Percentiles rank a stretch among this genome's conserved stretches.
phyloP scores from a whole-genome alignment of 2,113 vertebrate species.

The Ibidorhyncha struthersii region DNA sequence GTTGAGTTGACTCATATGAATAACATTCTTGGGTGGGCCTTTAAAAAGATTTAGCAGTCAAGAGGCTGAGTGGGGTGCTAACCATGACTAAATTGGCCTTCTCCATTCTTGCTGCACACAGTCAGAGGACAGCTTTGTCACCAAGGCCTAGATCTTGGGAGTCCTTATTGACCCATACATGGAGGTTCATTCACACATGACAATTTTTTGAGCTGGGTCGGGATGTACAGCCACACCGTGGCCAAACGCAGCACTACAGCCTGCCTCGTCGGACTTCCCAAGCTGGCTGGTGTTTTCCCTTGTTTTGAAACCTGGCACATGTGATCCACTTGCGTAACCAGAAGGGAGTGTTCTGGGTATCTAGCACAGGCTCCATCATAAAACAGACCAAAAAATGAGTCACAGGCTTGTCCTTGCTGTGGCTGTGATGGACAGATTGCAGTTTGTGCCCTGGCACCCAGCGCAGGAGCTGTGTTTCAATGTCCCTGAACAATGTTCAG shows the following conservation, averaged over 20 bases:
- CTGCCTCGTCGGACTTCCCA: neutral
- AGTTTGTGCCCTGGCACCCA: neutral
- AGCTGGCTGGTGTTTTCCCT: neutral
- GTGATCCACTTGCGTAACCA: neutral
- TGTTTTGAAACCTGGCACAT: neutral
- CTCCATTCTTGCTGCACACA: neutral
- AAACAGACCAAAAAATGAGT: neutral
- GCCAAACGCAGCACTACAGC: conserved; percentile 9
- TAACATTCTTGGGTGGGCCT: neutral
- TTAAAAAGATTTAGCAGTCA: neutral
- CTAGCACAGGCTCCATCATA: neutral
- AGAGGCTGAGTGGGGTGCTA: neutral
- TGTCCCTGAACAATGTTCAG: neutral
- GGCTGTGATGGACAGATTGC: neutral
- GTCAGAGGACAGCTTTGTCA: neutral
- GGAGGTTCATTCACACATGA: neutral
- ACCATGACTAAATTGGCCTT: neutral
- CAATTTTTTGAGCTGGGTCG: neutral
- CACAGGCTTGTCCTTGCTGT: neutral
- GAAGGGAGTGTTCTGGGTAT: neutral
- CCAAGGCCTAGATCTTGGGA: neutral
- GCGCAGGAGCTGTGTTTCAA: neutral
- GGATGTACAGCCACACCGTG: conserved; percentile 10
- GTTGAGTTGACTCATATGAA: neutral
- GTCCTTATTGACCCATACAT: neutral